Conservation (phyloP, 1,140 invertebrate species). For the Tetragnatha versicolor region DNA sequence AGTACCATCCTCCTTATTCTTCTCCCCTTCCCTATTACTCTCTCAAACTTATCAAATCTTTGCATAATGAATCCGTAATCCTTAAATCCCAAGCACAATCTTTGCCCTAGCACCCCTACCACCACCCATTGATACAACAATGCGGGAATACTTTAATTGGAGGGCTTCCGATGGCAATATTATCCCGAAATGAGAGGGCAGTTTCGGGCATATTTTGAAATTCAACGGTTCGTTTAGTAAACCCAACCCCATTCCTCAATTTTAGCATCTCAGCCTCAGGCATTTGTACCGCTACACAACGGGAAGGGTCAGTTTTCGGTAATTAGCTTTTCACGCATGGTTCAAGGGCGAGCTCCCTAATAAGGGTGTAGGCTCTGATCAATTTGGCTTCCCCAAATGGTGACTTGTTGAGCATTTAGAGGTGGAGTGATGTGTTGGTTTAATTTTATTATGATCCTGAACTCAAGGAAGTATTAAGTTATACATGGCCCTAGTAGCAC, state of each 20-base stretch:
- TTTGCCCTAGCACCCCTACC: no score
- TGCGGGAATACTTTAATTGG: no score
- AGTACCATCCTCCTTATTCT: no score
- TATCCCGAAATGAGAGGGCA: neutral
- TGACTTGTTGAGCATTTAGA: neutral
- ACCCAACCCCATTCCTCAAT: constrained; percentile 8
- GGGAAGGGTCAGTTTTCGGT: constrained; percentile 18
- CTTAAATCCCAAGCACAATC: no score
- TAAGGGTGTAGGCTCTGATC: neutral
- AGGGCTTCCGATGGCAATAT: neutral
- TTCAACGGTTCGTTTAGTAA: constrained; percentile 15
- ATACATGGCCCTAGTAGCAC: no score
- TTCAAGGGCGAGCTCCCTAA: constrained; percentile 1
- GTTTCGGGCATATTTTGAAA: constrained; percentile 17
- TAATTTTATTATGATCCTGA: no score
- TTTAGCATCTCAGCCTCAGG: constrained; percentile 8
- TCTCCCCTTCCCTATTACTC: no score
- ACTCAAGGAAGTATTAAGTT: no score
- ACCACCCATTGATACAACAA: no score
- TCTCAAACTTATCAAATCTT: no score
- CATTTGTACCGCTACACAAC: neutral
- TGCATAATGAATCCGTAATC: no score
- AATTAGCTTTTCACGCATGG: constrained; percentile 22
- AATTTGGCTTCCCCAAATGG: constrained; percentile 13
- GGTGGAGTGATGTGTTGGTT: neutral